Evolutionary conservation across 2,797 vertebrate genomes (phyloP), one percentile per base, ranked within the genome.

Genomic region (Dermochelys coriacea): DNA sequence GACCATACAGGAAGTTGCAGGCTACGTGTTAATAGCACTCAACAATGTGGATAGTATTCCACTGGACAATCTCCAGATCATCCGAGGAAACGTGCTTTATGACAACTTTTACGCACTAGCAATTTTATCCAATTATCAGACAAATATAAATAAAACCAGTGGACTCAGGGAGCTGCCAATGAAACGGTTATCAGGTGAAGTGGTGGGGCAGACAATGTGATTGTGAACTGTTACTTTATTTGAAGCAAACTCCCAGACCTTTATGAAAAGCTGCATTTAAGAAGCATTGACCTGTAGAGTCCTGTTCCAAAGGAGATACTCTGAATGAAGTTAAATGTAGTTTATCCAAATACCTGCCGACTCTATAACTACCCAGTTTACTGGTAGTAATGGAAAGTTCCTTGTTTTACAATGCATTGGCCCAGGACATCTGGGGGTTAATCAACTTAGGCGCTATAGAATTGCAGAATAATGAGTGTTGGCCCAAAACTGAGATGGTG

Each of bases 1-100:
- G 99, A 99, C 98, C 0, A 99, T 99, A 93, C 98, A 99, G 98
- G 99, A 99, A 95, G 99, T 99, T 45, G 98, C 99, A 4, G 99
- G 99, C 75, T 99, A 99, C 0, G 99, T 99, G 57, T 98, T 99
- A 93, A 99, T 99, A 0, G 99, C 98, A 0, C 97, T 99, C 86
- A 99, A 99, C 97, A 97, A 97, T 4, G 99, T 98, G 5, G 95
- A 98, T 80, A 98, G 83, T 88, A 99, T 99, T 95, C 99, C 99
- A 4, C 95, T 99, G 86, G 98, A 99, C 82, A 99, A 99, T 91
- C 98, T 99, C 78, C 99, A 99, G 96, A 99, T 99, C 96, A 99
- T 99, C 96, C 98, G 99, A 51, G 99, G 99, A 64, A 99, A 99
- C 45, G 96, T 98, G 74, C 98, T 99, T 12, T 99, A 99, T 4